Evolutionary conservation across 2,797 vertebrate species (phyloP).

Genomic region (Mus caroli): DNA sequence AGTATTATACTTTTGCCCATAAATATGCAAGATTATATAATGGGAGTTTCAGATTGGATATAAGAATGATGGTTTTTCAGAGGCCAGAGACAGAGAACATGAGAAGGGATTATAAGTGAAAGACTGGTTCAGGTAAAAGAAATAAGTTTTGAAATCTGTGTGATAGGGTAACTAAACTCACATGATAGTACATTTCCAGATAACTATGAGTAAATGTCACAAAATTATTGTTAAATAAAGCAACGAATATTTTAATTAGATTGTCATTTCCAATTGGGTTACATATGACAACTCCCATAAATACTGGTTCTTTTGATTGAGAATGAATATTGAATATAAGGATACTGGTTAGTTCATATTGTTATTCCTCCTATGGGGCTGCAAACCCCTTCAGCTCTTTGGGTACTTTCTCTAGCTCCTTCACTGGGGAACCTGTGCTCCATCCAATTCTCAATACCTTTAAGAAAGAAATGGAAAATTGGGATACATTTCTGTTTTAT

Average conservation of each 20-base stretch:
- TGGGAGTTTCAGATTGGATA: not conserved
- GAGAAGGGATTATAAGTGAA: accelerated
- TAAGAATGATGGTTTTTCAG: not conserved
- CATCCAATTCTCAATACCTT: not conserved
- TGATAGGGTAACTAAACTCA: not conserved
- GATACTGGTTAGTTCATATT: too few relatives aligned
- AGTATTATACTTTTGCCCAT: not conserved
- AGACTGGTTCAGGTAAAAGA: not conserved
- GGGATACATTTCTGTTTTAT: not conserved
- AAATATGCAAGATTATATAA: not conserved
- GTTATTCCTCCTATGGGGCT: too few relatives aligned
- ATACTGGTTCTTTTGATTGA: not conserved
- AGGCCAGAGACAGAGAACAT: too few relatives aligned
- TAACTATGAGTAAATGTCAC: not conserved
- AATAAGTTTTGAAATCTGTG: not conserved
- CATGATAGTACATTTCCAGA: too few relatives aligned
- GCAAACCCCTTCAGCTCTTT: too few relatives aligned
- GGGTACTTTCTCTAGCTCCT: too few relatives aligned
- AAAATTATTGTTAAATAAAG: not conserved
- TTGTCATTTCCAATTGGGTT: not conserved
- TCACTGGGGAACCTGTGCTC: too few relatives aligned
- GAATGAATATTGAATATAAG: not conserved
- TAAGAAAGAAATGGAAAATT: not conserved
- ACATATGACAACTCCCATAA: not conserved
- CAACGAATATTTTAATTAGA: not conserved